Evolutionary conservation across 2,888 invertebrate species (phyloP), one percentile per base, ranked within the genome.

Genomic region (Keiferia lycopersicella): DNA sequence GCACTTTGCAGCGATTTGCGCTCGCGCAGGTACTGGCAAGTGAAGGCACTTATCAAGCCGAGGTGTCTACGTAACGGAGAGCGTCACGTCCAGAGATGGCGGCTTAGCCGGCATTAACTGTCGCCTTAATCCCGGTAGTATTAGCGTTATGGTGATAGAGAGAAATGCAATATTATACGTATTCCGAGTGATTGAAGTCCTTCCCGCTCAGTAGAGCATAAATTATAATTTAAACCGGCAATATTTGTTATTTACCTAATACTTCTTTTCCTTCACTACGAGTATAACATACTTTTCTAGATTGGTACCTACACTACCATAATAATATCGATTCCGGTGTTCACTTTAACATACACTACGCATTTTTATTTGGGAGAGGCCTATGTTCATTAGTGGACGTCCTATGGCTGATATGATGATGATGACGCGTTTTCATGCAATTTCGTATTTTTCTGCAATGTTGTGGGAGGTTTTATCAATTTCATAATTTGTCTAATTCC

Each of bases 111-210:
- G 34, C 57, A 57, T 57, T 10, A 57, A 34, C 30, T 8, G 57
- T 16, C 20, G 22, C 34, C 14, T 39, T 18, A 18, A 14, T 39
- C 58, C 58, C 58, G 58, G 58, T 59, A 41, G 58, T 39, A 38
- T 53, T 59, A 59, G 38, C 41, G 14, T 38, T 58, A 30, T 38
- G 16, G 39, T n/a, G 58, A 38, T 18, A 39, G 34, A 59, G 20
- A 34, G 58, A 39, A 59, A 59, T 39, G 58, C 14, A 38, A 59
- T 59, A 39, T 58, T 39, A 39, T 59, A 59, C 20, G 38, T 59
- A 59, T 41, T 20, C 20, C 38, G 7, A 59, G 38, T 22, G 41
- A 59, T 39, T 11, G 20, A 14, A 53, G 58, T 59, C 38, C 20
- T 38, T 39, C 30, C 57, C 38, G 53, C n/a, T 56, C 53, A 56